phyloP scores from a whole-genome alignment of 2,113 vertebrate species.

The Ginglymostoma cirratum region DNA sequence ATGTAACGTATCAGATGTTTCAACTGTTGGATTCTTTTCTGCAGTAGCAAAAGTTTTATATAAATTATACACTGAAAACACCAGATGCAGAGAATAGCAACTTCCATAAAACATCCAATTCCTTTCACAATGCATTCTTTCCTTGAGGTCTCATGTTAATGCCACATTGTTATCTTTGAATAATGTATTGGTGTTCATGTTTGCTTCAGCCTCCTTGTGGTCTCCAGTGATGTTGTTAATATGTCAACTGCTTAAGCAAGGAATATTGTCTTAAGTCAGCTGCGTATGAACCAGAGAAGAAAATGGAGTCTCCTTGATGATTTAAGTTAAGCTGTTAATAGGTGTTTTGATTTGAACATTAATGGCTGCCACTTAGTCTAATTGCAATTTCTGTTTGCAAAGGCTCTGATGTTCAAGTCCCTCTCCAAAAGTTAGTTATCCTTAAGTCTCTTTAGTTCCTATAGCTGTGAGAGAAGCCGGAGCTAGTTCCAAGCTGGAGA shows the following conservation, averaged over 20 bases:
- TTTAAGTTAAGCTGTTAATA: not conserved
- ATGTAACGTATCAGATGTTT: not conserved
- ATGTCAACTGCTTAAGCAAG: constrained; percentile 17
- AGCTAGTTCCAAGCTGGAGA: not conserved
- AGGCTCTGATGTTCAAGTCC: not conserved
- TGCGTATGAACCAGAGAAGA: not conserved
- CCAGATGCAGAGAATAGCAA: constrained; percentile 15
- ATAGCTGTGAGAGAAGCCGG: not conserved
- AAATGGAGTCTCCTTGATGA: not conserved
- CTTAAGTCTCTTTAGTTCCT: not conserved
- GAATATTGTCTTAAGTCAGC: not conserved
- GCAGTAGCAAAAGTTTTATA: constrained; percentile 12
- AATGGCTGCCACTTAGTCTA: not conserved
- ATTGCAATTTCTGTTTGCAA: constrained; percentile 4
- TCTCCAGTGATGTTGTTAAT: constrained; percentile 17
- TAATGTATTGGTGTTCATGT: constrained; percentile 33
- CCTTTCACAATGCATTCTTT: constrained; percentile 29
- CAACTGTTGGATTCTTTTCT: not conserved
- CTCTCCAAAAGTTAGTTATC: not conserved
- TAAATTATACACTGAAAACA: constrained; percentile 35
- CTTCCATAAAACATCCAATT: constrained; percentile 33
- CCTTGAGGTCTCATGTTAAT: constrained; percentile 23
- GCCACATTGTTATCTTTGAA: constrained; percentile 32
- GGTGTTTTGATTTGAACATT: constrained; percentile 1
- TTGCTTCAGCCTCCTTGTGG: constrained; percentile 4